phyloP scores from a whole-genome alignment of 2,888 invertebrate species.

The Lymantria monacha region DNA sequence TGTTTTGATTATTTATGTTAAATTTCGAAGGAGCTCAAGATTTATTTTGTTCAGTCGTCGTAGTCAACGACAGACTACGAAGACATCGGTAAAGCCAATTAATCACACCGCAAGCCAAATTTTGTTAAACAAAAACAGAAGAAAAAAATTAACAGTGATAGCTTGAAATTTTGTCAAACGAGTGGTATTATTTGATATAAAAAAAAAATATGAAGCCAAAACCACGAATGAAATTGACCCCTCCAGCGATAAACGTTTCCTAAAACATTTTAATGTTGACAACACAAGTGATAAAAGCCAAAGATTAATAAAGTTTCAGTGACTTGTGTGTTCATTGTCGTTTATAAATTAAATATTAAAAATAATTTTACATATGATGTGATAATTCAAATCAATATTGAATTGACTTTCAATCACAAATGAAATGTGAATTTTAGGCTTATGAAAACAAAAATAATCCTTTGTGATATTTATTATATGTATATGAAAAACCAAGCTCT shows the following conservation, averaged over 20 bases:
- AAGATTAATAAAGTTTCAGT: too few relatives aligned
- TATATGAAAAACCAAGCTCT: too few relatives aligned
- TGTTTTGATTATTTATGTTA: constrained; percentile 65
- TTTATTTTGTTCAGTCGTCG: constrained; percentile 46
- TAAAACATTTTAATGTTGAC: not conserved
- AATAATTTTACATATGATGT: too few relatives aligned
- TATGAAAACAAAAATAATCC: too few relatives aligned
- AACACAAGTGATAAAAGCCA: too few relatives aligned
- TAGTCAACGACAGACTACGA: constrained; percentile 39
- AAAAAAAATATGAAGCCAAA: constrained; percentile 76
- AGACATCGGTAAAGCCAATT: constrained; percentile 68
- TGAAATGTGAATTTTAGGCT: too few relatives aligned
- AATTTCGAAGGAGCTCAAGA: constrained; percentile 69
- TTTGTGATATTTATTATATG: too few relatives aligned
- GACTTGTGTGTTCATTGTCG: too few relatives aligned
- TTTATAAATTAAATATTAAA: too few relatives aligned
- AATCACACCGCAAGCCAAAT: constrained; percentile 80
- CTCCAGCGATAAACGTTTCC: constrained; percentile 46
- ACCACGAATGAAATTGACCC: constrained; percentile 73
- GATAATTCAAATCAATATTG: too few relatives aligned
- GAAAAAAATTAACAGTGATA: constrained; percentile 73
- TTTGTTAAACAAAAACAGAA: constrained; percentile 72
- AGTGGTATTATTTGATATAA: constrained; percentile 67
- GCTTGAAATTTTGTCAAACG: constrained; percentile 75
- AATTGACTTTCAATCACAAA: too few relatives aligned